These are phyloP conservation scores for Chelmon rostratus DNA, from an alignment of 2,797 vertebrate species.

Conservation along the genomic window DNA sequence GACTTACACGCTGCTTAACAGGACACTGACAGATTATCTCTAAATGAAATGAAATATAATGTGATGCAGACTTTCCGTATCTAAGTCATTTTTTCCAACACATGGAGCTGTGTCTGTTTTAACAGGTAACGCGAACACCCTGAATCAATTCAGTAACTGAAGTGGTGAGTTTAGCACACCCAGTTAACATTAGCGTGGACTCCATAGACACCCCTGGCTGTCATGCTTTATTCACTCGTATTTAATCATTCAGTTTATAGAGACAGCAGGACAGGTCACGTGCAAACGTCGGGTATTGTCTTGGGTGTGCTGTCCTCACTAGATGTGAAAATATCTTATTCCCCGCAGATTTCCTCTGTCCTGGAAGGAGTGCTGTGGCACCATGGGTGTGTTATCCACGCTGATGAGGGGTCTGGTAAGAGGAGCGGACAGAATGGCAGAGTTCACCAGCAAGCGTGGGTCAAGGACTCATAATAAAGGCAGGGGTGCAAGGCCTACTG, in stretches of 20 bases:
- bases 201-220: too few relatives aligned
- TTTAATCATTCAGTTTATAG: too few relatives aligned
- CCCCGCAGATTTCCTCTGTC: conserved; percentile 16
- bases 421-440: conserved; percentile 91
- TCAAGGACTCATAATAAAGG: conserved; percentile 88
- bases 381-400: conserved; percentile 91
- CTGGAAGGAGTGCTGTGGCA: neutral
- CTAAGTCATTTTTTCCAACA: too few relatives aligned
- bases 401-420: conserved; percentile 88
- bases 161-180: neutral
- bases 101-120: neutral
- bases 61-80: too few relatives aligned
- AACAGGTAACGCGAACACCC: neutral
- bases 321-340: neutral
- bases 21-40: neutral
- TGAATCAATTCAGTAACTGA: neutral
- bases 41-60: too few relatives aligned
- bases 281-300: neutral
- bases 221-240: too few relatives aligned
- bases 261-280: neutral
- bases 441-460: conserved; percentile 95
- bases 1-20: neutral
- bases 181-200: neutral
- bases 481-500: conserved; percentile 86
- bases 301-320: too few relatives aligned